A percentile compares a stretch with the other conserved stretches of the same genome.
phyloP scores from a whole-genome alignment of 2,888 invertebrate genomes.

The Labia minor region DNA sequence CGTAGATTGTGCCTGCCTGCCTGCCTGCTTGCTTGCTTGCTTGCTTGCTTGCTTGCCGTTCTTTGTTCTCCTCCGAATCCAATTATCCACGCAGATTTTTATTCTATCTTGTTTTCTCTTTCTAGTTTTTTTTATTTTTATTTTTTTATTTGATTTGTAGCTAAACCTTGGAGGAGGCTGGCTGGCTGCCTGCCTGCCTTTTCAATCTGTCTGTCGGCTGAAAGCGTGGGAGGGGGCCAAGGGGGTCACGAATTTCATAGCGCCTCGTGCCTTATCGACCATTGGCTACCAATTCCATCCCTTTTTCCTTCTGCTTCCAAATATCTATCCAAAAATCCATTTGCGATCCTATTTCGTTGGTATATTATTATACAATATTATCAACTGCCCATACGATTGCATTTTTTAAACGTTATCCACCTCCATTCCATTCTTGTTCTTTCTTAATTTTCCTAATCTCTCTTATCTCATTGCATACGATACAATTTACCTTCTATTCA shows the following conservation, averaged over 20 bases:
- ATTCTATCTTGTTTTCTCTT: not conserved
- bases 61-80: not conserved
- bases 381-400: no score
- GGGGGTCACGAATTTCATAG: not conserved
- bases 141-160: not conserved
- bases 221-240: not conserved
- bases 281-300: not conserved
- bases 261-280: conserved; percentile 13
- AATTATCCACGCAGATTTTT: conserved; percentile 13
- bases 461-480: no score
- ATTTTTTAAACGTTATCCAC: no score
- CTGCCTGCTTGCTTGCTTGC: conserved; percentile 14
- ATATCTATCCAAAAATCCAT: no score
- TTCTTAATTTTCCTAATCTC: no score
- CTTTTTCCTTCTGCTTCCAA: no score
- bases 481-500: no score
- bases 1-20: conserved; percentile 14
- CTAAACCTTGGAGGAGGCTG: conserved; percentile 15
- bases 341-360: no score
- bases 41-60: not conserved
- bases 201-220: no score
- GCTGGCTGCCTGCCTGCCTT: not conserved
- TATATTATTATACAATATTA: no score
- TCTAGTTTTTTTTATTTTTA: conserved; percentile 13
- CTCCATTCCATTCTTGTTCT: no score